phyloP scores from a whole-genome alignment of 2,888 invertebrate genomes.

The Polyploca ridens region DNA sequence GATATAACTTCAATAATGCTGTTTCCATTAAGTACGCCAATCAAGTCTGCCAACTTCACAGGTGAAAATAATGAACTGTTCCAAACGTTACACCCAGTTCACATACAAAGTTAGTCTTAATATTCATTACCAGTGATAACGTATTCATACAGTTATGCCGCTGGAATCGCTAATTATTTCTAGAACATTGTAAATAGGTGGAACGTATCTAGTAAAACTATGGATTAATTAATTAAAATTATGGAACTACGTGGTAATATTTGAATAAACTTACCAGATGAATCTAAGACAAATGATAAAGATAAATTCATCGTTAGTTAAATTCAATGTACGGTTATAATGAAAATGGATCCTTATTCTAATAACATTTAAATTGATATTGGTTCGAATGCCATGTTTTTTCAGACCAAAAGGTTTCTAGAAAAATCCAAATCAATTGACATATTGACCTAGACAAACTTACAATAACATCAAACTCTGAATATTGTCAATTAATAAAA shows the following conservation, averaged over 20 bases:
- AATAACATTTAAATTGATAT: too few species aligned
- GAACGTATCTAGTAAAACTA: not conserved
- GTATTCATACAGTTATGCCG: conserved; percentile 10
- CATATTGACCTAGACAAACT: too few species aligned
- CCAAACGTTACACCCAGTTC: conserved; percentile 7
- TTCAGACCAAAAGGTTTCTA: too few species aligned
- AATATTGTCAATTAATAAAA: not conserved
- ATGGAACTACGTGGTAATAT: not conserved
- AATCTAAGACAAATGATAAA: too few species aligned
- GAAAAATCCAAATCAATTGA: too few species aligned
- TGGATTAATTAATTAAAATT: not conserved
- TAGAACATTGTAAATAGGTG: not conserved
- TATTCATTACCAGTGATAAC: conserved; percentile 8
- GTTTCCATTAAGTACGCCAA: not conserved
- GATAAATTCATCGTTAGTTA: too few species aligned
- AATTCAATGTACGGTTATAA: too few species aligned
- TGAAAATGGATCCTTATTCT: too few species aligned
- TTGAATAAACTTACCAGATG: too few species aligned
- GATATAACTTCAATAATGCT: not conserved
- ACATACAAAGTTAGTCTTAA: not conserved
- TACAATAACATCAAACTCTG: not conserved
- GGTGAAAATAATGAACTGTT: conserved; percentile 14
- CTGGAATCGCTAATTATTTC: conserved; percentile 10
- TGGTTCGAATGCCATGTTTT: too few species aligned
- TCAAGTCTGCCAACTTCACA: not conserved